phyloP scores from a whole-genome alignment of 2,797 vertebrate species.

The Lepilemur septentrionalis region DNA sequence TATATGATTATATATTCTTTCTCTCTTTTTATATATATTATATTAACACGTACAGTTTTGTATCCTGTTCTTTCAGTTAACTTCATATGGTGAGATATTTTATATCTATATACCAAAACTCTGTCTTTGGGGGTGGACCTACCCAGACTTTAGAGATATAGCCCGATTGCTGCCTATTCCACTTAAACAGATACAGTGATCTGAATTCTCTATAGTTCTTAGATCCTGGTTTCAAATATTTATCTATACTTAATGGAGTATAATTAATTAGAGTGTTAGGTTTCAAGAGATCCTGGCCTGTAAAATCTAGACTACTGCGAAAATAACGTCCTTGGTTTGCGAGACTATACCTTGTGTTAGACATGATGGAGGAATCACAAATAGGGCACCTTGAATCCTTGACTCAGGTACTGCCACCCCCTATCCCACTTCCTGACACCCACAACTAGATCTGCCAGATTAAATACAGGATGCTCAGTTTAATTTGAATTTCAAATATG shows the following conservation, averaged over 20 bases:
- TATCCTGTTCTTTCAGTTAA: not conserved
- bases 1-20: not conserved
- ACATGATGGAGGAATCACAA: not conserved
- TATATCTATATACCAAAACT: not conserved
- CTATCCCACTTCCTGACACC: not conserved
- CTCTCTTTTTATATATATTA: not conserved
- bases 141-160: not conserved
- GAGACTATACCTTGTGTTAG: not conserved
- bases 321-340: not conserved
- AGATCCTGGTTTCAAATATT: not conserved
- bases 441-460: not conserved
- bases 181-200: not conserved
- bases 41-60: not conserved
- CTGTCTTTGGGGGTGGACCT: not conserved
- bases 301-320: not conserved
- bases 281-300: not conserved
- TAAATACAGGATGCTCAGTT: not conserved
- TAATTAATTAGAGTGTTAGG: not conserved
- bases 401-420: not conserved
- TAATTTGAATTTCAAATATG: not conserved
- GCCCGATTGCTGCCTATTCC: not conserved
- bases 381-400: not conserved
- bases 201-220: not conserved
- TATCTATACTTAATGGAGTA: not conserved
- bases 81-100: not conserved